Percentiles rank a stretch among this genome's conserved stretches.
phyloP scores from a whole-genome alignment of 2,888 invertebrate genomes.

The Amblyteles armatorius region DNA sequence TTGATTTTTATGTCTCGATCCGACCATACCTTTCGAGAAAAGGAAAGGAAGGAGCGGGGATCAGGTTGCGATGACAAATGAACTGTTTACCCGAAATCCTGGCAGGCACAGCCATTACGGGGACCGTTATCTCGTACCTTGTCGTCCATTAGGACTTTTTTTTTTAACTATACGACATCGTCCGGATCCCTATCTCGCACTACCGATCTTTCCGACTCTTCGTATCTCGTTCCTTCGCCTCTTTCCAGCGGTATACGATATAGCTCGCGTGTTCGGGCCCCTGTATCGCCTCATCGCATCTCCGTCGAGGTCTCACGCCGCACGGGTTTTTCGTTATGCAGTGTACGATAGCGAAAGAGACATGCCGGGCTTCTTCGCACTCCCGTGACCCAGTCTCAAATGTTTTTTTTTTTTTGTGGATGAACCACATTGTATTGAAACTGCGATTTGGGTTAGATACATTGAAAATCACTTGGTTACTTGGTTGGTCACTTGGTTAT shows the following conservation, averaged over 20 bases:
- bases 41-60: conserved; percentile 23
- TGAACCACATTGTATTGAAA: too few relatives aligned
- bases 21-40: background rate
- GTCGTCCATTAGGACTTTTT: conserved; percentile 77
- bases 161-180: conserved; percentile 72
- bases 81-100: conserved; percentile 79
- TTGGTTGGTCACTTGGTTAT: too few relatives aligned
- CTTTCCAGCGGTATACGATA: conserved; percentile 30
- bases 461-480: too few relatives aligned
- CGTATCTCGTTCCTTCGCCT: conserved; percentile 50
- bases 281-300: conserved; percentile 56
- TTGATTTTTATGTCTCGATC: conserved; percentile 1
- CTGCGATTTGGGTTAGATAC: too few relatives aligned
- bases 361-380: conserved; percentile 17
- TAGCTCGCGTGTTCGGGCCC: conserved; percentile 9
- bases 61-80: conserved; percentile 77
- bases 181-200: conserved; percentile 69
- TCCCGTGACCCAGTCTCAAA: background rate
- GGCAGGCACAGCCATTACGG: conserved; percentile 76
- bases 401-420: too few relatives aligned
- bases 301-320: conserved; percentile 53
- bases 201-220: conserved; percentile 70
- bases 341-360: conserved; percentile 49
- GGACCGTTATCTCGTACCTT: conserved; percentile 70
- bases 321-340: conserved; percentile 52